These are phyloP conservation scores for Microplitis manilae DNA, from an alignment of 2,888 invertebrate species.

Conservation along the genomic window DNA sequence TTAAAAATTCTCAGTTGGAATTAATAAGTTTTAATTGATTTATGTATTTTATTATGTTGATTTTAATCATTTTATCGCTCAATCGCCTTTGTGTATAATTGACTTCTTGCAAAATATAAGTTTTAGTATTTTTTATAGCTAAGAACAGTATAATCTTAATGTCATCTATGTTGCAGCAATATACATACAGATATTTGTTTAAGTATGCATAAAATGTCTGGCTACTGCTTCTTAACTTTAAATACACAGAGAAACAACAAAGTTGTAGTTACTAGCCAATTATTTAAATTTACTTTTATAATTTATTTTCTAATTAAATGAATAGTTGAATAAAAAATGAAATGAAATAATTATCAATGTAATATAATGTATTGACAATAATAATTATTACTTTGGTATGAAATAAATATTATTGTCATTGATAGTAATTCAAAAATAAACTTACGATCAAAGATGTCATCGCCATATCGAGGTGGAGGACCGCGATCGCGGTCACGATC, in stretches of 20 bases:
- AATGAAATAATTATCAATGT: no score
- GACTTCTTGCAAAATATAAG: background rate
- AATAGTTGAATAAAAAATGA: no score
- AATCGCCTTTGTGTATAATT: background rate
- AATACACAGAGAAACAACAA: background rate
- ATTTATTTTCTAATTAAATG: background rate
- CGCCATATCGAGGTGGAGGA: constrained; percentile 67
- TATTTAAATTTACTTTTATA: background rate
- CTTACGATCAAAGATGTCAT: constrained; percentile 69
- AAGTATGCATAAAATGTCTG: constrained; percentile 29
- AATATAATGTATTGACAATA: no score
- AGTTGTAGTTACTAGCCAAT: background rate
- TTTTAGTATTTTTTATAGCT: background rate
- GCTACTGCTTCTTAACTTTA: constrained; percentile 20
- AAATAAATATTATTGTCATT: background rate
- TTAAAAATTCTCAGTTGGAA: background rate
- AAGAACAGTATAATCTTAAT: constrained; percentile 8
- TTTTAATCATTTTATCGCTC: background rate
- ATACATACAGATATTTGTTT: constrained; percentile 16
- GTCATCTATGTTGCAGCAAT: constrained; percentile 8
- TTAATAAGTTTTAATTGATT: background rate
- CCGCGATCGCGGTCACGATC: constrained; percentile 67
- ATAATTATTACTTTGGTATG: no score
- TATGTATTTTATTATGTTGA: background rate
- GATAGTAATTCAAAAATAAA: constrained; percentile 36